Conservation (phyloP, 2,797 vertebrate genomes). For the Lagothrix lagotricha region DNA sequence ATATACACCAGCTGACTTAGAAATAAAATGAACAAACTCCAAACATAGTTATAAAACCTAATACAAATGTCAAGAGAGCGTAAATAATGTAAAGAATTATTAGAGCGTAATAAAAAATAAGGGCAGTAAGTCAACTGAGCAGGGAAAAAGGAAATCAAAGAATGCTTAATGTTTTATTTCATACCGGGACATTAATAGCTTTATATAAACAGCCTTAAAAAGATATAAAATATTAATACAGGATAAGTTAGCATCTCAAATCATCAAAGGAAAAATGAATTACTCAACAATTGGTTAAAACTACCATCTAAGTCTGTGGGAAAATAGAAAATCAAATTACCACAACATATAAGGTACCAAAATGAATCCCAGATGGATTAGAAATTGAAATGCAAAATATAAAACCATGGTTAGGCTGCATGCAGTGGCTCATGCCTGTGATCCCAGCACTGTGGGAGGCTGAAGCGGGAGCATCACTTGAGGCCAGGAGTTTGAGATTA, state of each 20-base stretch:
- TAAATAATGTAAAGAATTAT: constrained; percentile 6
- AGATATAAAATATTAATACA: not conserved
- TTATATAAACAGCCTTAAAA: constrained; percentile 25
- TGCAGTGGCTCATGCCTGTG: not conserved
- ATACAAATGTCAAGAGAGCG: not conserved
- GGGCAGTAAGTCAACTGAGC: not conserved
- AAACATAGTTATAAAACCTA: not conserved
- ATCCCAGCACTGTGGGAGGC: not conserved
- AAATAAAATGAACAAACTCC: constrained; percentile 1
- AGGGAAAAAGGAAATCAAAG: not conserved
- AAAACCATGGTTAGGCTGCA: not conserved
- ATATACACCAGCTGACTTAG: not conserved
- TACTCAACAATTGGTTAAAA: constrained; percentile 9
- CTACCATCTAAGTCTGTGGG: constrained; percentile 13
- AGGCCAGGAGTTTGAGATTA: not conserved
- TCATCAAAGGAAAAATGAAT: constrained; percentile 3
- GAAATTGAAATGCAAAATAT: constrained; percentile 1
- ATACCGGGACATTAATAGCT: not conserved
- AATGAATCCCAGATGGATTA: constrained; percentile 36
- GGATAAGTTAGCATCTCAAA: not conserved
- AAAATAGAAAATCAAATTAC: constrained; percentile 46
- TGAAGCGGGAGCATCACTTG: not conserved
- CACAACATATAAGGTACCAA: not conserved
- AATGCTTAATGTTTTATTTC: constrained; percentile 11
- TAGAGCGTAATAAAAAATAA: constrained; percentile 35